Evolutionary conservation across 2,797 vertebrate species (phyloP).

Genomic region (Yasuhikotakia modesta): DNA sequence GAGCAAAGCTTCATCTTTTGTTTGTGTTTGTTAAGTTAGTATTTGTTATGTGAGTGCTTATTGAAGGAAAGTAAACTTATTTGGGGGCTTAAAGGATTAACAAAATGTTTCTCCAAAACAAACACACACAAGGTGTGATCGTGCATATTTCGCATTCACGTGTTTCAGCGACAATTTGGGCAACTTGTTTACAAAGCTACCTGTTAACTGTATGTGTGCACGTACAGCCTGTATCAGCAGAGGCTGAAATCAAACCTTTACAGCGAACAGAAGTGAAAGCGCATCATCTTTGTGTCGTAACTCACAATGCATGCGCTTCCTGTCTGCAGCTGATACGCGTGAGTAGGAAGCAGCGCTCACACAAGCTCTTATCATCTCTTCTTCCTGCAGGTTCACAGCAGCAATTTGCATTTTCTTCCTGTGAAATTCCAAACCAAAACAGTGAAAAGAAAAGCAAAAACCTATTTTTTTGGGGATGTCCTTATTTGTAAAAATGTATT

Average conservation of each 20-base stretch:
- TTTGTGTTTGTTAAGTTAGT: conserved; percentile 70
- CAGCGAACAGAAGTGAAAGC: conserved; percentile 37
- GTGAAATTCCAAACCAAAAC: conserved; percentile 56
- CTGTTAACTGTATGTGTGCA: not conserved
- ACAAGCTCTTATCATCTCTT: conserved; percentile 63
- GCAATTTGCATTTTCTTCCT: conserved; percentile 64
- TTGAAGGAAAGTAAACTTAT: conserved; percentile 75
- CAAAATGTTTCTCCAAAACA: conserved; percentile 75
- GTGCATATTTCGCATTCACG: too few species aligned
- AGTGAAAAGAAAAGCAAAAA: conserved; percentile 49
- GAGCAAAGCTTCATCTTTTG: conserved; percentile 61
- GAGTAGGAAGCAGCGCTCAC: conserved; percentile 53
- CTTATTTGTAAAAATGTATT: too few species aligned
- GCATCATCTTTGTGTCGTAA: conserved; percentile 51
- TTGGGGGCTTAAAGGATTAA: conserved; percentile 78
- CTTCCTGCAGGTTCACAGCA: conserved; percentile 61
- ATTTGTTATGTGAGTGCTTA: conserved; percentile 75
- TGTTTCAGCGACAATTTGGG: not conserved
- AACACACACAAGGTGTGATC: too few species aligned
- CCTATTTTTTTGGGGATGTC: not conserved
- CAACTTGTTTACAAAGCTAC: conserved; percentile 4
- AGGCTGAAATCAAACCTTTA: conserved; percentile 38
- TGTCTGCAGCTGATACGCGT: conserved; percentile 59
- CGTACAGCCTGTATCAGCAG: conserved; percentile 32
- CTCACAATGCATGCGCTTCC: conserved; percentile 23